phyloP scores from a whole-genome alignment of 2,888 invertebrate genomes.

The Hemaris fuciformis region DNA sequence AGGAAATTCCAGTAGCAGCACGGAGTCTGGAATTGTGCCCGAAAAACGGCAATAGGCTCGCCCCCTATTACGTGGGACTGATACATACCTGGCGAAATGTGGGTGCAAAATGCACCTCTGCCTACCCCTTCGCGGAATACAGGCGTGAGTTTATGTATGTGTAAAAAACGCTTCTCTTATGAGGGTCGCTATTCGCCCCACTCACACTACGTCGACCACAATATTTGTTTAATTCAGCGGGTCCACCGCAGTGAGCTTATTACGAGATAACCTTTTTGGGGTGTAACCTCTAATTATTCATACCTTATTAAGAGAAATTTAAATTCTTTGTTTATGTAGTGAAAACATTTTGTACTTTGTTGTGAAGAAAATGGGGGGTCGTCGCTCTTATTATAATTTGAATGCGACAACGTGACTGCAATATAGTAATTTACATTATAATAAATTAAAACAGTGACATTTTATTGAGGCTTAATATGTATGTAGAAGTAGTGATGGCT shows the following conservation, averaged over 20 bases:
- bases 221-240: slow-evolving; percentile 5
- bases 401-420: background rate
- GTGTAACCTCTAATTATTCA: slow-evolving; percentile 2
- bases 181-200: background rate
- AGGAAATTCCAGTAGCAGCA: too few species aligned
- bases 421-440: background rate
- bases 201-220: background rate
- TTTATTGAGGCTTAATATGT: too few species aligned
- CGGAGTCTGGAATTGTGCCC: too few species aligned
- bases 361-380: background rate
- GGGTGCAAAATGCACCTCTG: too few species aligned
- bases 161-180: background rate
- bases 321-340: slow-evolving; percentile 5
- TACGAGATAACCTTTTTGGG: slow-evolving; percentile 8
- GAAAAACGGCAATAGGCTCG: too few species aligned
- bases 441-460: too few species aligned
- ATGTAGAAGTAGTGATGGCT: too few species aligned
- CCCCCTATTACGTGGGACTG: too few species aligned
- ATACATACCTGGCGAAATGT: too few species aligned
- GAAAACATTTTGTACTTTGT: background rate
- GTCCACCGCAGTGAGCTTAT: background rate
- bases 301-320: slow-evolving; percentile 9
- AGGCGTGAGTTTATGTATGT: too few species aligned
- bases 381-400: background rate
- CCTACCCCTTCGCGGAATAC: too few species aligned